These are phyloP conservation scores for Sepiola atlantica DNA, from an alignment of 2,888 invertebrate genomes.

Conservation along the genomic window DNA sequence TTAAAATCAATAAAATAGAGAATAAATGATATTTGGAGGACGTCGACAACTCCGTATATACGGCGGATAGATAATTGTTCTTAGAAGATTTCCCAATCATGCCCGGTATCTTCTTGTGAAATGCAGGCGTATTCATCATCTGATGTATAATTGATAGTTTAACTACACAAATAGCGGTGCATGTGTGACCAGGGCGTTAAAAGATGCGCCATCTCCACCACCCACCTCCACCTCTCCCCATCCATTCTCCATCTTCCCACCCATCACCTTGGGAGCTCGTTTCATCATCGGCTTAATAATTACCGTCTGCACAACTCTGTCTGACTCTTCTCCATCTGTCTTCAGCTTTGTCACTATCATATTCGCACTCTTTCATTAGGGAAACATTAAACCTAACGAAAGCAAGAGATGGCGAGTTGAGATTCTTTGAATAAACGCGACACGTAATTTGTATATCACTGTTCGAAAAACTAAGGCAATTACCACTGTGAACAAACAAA, in stretches of 20 bases:
- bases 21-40: background rate
- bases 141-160: slow-evolving; percentile 23
- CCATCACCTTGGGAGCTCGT: slow-evolving; percentile 11
- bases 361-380: slow-evolving; percentile 19
- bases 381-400: background rate
- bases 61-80: background rate
- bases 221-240: too few relatives aligned
- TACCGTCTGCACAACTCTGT: slow-evolving; percentile 1
- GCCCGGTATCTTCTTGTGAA: background rate
- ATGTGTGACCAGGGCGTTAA: slow-evolving; percentile 32
- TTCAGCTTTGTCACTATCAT: slow-evolving; percentile 16
- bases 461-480: background rate
- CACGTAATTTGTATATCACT: slow-evolving; percentile 4
- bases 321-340: slow-evolving; percentile 20
- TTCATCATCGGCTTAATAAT: slow-evolving; percentile 32
- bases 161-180: slow-evolving; percentile 32
- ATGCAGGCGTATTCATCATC: slow-evolving; percentile 15
- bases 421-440: slow-evolving; percentile 9
- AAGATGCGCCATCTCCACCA: background rate
- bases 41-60: background rate
- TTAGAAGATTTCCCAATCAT: slow-evolving; percentile 9
- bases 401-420: background rate
- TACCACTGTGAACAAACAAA: background rate
- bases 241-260: background rate
- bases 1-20: background rate